Evolutionary conservation across 2,888 invertebrate species (phyloP), one percentile per base, ranked within the genome.

Genomic region (Tinea semifulvella): DNA sequence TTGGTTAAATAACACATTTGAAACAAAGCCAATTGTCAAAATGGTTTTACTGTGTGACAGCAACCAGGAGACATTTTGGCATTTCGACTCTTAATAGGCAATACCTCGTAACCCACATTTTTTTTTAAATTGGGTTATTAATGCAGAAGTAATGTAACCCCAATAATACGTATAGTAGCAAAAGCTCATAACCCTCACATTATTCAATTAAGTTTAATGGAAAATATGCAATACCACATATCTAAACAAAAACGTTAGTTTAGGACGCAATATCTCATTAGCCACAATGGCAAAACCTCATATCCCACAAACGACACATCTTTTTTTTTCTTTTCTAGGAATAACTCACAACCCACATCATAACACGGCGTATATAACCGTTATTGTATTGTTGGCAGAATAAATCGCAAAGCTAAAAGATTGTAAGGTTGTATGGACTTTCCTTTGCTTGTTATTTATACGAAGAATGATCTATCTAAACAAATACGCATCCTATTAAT

Each of bases 31-130:
- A n/a, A n/a, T n/a, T n/a, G n/a, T n/a, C n/a, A n/a, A n/a, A n/a
- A n/a, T n/a, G n/a, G n/a, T n/a, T n/a, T n/a, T n/a, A n/a, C n/a
- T n/a, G n/a, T n/a, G n/a, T n/a, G n/a, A n/a, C n/a, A n/a, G n/a
- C n/a, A n/a, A n/a, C n/a, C n/a, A n/a, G n/a, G n/a, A n/a, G n/a
- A n/a, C n/a, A n/a, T n/a, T 13, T 7, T 39, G n/a, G n/a, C n/a
- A 43, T 27, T 26, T 27, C 27, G 43, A 43, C 43, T 20, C 22
- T 43, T 43, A 43, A 22, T 14, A 25, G 20, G 28, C 43, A 43
- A 43, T 43, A 43, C 43, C 27, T 43, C 43, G 6, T 43, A 43
- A 26, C 43, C 27, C 43, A 43, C 43, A 43, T 22, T 22, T 22
- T 22, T 22, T 27, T 6, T 25, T 4, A 43, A 43, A 43, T 7